Conservation (phyloP, 2,113 vertebrate genomes). For the Notiomystis cincta region DNA sequence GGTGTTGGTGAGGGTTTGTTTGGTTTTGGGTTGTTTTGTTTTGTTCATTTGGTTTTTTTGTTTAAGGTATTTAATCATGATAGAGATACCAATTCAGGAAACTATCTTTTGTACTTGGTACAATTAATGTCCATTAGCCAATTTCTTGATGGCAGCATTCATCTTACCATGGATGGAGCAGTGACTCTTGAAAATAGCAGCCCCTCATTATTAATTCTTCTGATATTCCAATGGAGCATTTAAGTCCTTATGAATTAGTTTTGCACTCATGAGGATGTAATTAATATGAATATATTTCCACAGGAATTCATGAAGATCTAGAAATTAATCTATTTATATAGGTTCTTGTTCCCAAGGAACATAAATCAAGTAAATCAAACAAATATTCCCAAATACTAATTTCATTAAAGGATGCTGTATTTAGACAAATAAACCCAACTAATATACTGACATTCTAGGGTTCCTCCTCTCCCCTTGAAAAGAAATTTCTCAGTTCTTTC, state of each 20-base stretch:
- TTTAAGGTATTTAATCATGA: background rate
- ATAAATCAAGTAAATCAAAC: slow-evolving; percentile 28
- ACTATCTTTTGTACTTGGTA: slow-evolving; percentile 16
- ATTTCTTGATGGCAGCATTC: background rate
- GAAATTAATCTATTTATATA: background rate
- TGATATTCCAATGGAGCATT: slow-evolving; percentile 18
- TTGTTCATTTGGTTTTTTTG: background rate
- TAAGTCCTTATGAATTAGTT: slow-evolving; percentile 58
- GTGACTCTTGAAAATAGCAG: slow-evolving; percentile 46
- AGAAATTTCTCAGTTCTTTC: background rate
- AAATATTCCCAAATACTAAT: slow-evolving; percentile 6
- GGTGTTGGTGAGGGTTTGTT: background rate
- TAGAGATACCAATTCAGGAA: slow-evolving; percentile 9
- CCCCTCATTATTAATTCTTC: slow-evolving; percentile 52
- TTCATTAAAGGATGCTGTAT: background rate
- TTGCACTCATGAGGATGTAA: slow-evolving; percentile 32
- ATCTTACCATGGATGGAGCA: slow-evolving; percentile 4
- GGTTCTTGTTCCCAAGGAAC: background rate
- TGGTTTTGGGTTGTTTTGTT: background rate
- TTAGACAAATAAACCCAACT: background rate
- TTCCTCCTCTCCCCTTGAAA: background rate
- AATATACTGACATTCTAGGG: background rate
- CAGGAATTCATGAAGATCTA: slow-evolving; percentile 36
- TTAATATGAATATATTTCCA: slow-evolving; percentile 63
- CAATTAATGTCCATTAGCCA: background rate